Conservation (phyloP, 2,797 vertebrate species). For the Acipenser transmontanus region DNA sequence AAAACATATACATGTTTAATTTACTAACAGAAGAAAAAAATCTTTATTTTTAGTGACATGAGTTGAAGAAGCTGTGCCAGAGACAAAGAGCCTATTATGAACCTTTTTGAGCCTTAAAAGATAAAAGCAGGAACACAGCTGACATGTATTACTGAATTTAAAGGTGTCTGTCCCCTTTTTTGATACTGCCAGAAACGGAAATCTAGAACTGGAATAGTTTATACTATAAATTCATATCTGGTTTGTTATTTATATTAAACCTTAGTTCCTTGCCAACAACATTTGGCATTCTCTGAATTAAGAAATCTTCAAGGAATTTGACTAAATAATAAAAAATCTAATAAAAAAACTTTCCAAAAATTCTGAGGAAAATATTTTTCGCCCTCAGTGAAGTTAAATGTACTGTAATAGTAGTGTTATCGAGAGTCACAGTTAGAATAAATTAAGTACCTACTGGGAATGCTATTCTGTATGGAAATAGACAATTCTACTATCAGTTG, state of each 20-base stretch:
- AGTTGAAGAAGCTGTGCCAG: conserved; percentile 16
- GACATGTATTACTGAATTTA: conserved; percentile 34
- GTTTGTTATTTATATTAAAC: background rate
- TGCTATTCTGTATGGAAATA: too few species aligned
- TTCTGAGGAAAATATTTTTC: too few species aligned
- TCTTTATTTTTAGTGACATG: conserved; percentile 10
- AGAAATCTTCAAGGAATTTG: too few species aligned
- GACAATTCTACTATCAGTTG: too few species aligned
- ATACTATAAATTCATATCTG: background rate
- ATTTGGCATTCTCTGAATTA: too few species aligned
- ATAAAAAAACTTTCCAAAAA: too few species aligned
- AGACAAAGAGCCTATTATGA: conserved; percentile 32
- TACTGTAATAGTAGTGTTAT: too few species aligned
- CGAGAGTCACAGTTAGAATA: too few species aligned
- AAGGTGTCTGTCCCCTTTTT: conserved; percentile 28
- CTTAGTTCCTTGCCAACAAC: too few species aligned
- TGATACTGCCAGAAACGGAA: background rate
- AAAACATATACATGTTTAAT: conserved; percentile 35
- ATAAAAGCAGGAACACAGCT: conserved; percentile 31
- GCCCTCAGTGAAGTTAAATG: too few species aligned
- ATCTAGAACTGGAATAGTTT: background rate
- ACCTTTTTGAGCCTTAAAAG: conserved; percentile 20
- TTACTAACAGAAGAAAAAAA: conserved; percentile 23
- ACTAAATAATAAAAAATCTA: too few species aligned
- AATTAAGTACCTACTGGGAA: too few species aligned